These are phyloP conservation scores for Helicorthomorpha holstii DNA, from an alignment of 1,140 invertebrate genomes.

Conservation along the genomic window DNA sequence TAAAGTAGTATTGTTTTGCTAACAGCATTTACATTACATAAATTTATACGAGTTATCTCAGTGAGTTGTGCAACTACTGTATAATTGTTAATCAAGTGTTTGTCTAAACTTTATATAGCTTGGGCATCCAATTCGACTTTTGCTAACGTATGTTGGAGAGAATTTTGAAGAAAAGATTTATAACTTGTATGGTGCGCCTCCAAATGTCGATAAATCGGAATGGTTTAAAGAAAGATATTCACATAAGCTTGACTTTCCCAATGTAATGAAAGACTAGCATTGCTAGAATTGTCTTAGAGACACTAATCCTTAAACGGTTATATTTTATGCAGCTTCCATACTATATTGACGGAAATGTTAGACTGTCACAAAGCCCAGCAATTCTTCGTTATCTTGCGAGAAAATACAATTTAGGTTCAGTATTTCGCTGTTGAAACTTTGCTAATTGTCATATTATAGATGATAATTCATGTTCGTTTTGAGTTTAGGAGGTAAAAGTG, in stretches of 20 bases:
- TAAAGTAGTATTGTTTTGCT: no score
- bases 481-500: conserved; percentile 26
- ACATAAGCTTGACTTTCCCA: conserved; percentile 21
- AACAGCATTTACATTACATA: no score
- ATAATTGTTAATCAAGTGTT: no score
- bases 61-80: no score
- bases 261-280: no score
- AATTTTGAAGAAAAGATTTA: conserved; percentile 26
- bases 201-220: conserved; percentile 11
- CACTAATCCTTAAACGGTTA: no score
- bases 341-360: conserved; percentile 33
- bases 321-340: conserved; percentile 32
- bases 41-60: no score
- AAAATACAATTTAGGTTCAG: conserved; percentile 24
- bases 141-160: conserved; percentile 24
- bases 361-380: conserved; percentile 32
- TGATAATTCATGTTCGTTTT: no score
- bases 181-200: conserved; percentile 13
- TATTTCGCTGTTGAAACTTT: no score
- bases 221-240: conserved; percentile 20
- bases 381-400: conserved; percentile 34
- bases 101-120: no score
- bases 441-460: no score
- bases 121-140: conserved; percentile 28
- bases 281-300: no score